A percentile compares a stretch with the other conserved stretches of the same genome.
Evolutionary conservation across 2,113 vertebrate species (phyloP).

Genomic region (Zosterops pallidus): DNA sequence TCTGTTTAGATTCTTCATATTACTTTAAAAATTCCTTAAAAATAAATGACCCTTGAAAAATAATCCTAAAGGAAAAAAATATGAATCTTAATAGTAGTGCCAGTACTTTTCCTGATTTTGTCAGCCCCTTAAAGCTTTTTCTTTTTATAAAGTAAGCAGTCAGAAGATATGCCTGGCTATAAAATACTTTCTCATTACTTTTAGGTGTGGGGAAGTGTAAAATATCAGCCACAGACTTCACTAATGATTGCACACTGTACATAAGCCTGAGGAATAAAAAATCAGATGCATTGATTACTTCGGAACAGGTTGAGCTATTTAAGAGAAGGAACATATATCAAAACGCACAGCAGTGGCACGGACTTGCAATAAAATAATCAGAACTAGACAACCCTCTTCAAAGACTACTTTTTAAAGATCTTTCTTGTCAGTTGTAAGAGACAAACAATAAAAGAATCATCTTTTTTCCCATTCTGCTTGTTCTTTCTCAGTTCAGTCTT

Average conservation of each 20-base stretch:
- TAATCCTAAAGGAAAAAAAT: background rate
- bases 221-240: background rate
- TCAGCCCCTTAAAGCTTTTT: background rate
- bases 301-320: background rate
- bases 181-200: background rate
- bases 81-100: background rate
- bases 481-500: background rate
- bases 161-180: background rate
- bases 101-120: background rate
- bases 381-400: background rate
- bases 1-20: background rate
- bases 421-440: background rate
- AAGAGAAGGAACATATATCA: background rate
- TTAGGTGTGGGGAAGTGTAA: background rate
- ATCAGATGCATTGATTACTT: background rate
- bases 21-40: background rate
- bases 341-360: background rate
- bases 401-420: background rate
- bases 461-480: background rate
- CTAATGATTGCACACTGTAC: background rate
- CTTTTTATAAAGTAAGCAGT: background rate
- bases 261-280: background rate
- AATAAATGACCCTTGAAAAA: background rate
- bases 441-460: background rate
- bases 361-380: background rate